Evolutionary conservation across 2,888 invertebrate species (phyloP).

Genomic region (Lymantria dispar): DNA sequence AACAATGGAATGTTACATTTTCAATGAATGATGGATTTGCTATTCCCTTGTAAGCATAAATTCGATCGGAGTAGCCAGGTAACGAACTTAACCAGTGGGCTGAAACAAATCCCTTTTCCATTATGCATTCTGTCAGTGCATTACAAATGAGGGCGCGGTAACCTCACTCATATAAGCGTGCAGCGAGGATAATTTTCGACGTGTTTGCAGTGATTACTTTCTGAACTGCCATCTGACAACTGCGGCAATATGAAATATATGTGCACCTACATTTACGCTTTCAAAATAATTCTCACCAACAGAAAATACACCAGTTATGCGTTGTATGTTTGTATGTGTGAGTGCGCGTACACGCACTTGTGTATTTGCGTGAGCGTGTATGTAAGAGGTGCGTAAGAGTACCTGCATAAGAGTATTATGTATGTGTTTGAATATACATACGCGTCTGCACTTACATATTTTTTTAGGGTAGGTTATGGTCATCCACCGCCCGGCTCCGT

Average conservation of each 20-base stretch:
- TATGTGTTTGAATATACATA: no score
- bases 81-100: constrained; percentile 35
- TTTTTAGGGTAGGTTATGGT: no score
- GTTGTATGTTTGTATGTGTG: no score
- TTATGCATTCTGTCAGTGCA: constrained; percentile 68
- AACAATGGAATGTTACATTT: neutral
- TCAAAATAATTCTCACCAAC: constrained; percentile 40
- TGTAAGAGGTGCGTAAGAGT: no score
- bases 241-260: constrained; percentile 63
- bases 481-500: no score
- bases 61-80: constrained; percentile 19
- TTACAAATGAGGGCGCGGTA: constrained; percentile 51
- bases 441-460: no score
- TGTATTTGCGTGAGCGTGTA: no score
- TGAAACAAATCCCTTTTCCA: constrained; percentile 44
- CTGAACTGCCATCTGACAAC: constrained; percentile 58
- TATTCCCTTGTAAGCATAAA: neutral
- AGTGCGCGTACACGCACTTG: no score
- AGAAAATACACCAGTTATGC: no score
- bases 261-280: constrained; percentile 68
- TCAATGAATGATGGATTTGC: neutral
- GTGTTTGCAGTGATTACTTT: constrained; percentile 70
- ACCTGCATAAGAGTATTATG: no score
- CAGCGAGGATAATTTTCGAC: constrained; percentile 60
- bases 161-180: constrained; percentile 39